Percentiles rank a stretch among this genome's conserved stretches.
Conservation (phyloP, 1,140 invertebrate species). For the Stegodyphus mimosarum region DNA sequence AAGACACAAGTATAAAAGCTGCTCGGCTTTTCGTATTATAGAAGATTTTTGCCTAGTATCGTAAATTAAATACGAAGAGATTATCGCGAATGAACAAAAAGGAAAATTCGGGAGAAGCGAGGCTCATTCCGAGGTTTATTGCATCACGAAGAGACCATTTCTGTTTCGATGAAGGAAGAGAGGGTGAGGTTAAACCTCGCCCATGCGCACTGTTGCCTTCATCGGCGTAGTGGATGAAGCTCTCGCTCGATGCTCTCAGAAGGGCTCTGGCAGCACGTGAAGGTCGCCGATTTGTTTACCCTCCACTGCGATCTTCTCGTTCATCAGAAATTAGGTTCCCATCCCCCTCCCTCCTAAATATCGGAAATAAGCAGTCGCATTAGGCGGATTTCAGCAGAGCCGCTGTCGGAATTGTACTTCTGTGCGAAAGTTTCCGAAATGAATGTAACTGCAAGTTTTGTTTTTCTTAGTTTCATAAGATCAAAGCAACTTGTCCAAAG, state of each 20-base stretch:
- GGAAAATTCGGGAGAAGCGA: no score
- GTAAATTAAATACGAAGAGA: no score
- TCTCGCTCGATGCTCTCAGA: constrained; percentile 34
- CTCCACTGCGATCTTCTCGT: background rate
- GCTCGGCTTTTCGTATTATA: no score
- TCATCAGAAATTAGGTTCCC: background rate
- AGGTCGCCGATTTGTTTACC: background rate
- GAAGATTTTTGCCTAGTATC: no score
- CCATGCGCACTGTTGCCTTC: constrained; percentile 29
- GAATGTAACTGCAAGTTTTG: no score
- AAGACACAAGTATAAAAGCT: no score
- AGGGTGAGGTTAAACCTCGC: background rate
- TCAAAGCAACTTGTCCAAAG: background rate
- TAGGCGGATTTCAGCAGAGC: no score
- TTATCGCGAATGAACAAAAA: no score
- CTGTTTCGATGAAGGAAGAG: constrained; percentile 1
- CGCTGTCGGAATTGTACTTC: background rate
- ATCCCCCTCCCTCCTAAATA: background rate
- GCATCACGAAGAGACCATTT: constrained; percentile 32
- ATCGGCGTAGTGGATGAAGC: background rate
- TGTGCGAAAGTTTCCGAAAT: background rate
- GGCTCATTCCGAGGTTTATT: constrained; percentile 13
- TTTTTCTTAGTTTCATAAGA: background rate
- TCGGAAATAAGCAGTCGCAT: no score
- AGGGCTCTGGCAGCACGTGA: constrained; percentile 37